phyloP scores from a whole-genome alignment of 2,888 invertebrate genomes.

The Achlya flavicornis region DNA sequence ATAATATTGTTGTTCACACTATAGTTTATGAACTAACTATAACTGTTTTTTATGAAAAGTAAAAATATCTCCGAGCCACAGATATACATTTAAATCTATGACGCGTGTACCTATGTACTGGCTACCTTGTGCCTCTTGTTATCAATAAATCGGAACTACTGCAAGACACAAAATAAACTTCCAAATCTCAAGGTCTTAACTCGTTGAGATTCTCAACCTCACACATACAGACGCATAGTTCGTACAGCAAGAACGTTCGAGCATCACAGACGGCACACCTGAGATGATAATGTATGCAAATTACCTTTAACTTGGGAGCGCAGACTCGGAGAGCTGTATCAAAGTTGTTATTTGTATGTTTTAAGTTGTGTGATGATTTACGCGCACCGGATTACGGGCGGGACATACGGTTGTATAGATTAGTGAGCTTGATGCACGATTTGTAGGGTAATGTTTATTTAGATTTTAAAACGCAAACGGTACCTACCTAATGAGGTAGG shows the following conservation, averaged over 20 bases:
- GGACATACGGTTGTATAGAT: conserved; percentile 34
- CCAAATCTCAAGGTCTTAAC: conserved; percentile 3
- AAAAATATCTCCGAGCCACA: no score
- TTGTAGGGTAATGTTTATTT: neutral
- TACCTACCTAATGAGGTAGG: no score
- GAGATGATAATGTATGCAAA: conserved; percentile 83
- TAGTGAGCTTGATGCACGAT: conserved; percentile 19
- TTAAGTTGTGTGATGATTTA: conserved; percentile 76
- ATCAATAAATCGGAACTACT: neutral
- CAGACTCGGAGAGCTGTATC: conserved; percentile 71
- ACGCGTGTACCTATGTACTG: no score
- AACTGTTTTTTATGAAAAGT: no score
- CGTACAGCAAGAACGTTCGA: conserved; percentile 5
- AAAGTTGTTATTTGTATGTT: conserved; percentile 83
- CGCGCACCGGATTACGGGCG: conserved; percentile 54
- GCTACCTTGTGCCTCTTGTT: no score
- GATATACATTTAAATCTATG: no score
- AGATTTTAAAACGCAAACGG: no score
- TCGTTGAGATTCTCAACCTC: neutral
- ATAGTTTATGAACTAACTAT: no score
- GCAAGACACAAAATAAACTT: neutral
- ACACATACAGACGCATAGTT: neutral
- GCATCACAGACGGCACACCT: conserved; percentile 54
- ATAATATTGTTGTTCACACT: no score
- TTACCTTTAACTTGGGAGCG: conserved; percentile 69